Conservation (phyloP, 2,113 vertebrate species). For the Mandrillus leucophaeus region DNA sequence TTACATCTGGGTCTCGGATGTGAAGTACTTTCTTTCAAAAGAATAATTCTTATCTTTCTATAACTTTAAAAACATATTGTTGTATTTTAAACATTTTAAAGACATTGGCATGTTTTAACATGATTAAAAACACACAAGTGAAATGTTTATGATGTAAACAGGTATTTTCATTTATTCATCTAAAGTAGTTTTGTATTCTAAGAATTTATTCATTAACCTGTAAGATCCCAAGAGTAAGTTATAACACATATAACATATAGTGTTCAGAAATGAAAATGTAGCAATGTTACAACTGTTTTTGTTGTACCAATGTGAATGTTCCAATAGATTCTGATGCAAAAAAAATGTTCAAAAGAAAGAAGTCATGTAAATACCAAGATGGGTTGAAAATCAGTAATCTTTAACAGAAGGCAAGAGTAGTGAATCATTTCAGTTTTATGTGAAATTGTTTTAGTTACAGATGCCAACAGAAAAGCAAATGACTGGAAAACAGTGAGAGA, state of each 20-base stretch:
- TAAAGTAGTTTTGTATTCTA: not conserved
- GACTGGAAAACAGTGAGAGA: not conserved
- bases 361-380: not conserved
- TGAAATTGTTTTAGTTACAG: not conserved
- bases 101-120: not conserved
- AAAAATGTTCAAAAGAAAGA: not conserved
- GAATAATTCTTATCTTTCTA: not conserved
- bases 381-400: not conserved
- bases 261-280: not conserved
- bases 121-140: not conserved
- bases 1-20: not conserved
- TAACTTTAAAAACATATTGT: not conserved
- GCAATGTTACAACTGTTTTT: not conserved
- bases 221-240: not conserved
- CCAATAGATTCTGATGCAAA: not conserved
- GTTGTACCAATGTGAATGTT: not conserved
- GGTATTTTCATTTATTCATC: not conserved
- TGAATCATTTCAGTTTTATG: not conserved
- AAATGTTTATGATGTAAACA: not conserved
- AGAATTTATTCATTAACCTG: not conserved
- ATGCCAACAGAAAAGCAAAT: not conserved
- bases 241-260: not conserved
- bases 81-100: slow-evolving; percentile 25
- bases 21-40: not conserved
- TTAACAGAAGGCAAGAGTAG: not conserved